Evolutionary conservation across 2,113 vertebrate species (phyloP), one percentile per base, ranked within the genome.

Genomic region (Podocnemis expansa): DNA sequence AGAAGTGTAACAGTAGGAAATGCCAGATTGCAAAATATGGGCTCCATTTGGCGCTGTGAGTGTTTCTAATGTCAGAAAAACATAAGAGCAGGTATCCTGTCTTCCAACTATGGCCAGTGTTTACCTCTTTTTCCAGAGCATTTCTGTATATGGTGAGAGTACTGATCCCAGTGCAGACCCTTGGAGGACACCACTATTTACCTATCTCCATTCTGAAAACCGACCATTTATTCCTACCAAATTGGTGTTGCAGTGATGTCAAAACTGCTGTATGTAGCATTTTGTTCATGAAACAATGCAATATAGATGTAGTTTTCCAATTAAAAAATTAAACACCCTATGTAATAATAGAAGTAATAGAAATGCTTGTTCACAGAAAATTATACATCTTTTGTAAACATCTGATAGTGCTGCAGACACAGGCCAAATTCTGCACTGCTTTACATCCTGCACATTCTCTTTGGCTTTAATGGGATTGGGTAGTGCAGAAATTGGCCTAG

Each of bases 161-260:
- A 51, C 49, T 51, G 49, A 14, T 51, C 9, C 49, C 8, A 51
- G 49, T 51, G 14, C 49, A 51, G 8, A 51, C 49, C 49, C 49
- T 12, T 51, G 49, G 49, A 14, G 49, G 49, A 51, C 49, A 51
- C 49, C 49, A 51, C 49, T 51, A 51, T 51, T 51, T 51, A 51
- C 49, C 49, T 51, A 10, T 51, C 49, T 51, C 49, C 10, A 10
- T 51, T 51, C 49, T 51, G 49, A 51, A 51, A 51, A 51, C 14
- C 11, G 49, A 51, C 49, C 49, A 51, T 51, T 51, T 51, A 51
- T 51, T 51, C 49, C 49, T 51, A 51, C 49, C 70, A 38, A 88
- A 89, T 60, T 92, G 93, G 86, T 96, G 93, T 80, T 92, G 25
- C 88, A 70, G 91, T 93, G 79, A 81, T 93, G 52, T 83, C 93